These are phyloP conservation scores for Stenoptilia bipunctidactyla DNA, from an alignment of 2,888 invertebrate species.

Conservation along the genomic window DNA sequence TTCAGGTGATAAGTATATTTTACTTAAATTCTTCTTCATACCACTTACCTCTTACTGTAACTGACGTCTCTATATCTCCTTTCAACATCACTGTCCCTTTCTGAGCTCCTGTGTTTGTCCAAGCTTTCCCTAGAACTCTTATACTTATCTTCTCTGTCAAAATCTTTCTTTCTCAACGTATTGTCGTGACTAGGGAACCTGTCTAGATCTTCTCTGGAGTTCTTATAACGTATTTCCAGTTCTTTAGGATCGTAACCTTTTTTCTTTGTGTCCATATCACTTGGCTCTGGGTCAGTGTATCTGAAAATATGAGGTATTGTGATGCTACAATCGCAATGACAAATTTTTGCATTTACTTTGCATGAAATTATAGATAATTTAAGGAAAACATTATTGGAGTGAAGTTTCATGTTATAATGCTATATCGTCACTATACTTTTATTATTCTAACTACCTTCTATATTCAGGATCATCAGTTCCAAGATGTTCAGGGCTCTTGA, in stretches of 20 bases:
- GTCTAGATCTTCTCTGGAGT: conserved; percentile 38
- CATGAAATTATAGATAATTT: too few species aligned
- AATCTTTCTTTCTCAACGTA: background rate
- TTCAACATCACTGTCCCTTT: conserved; percentile 2
- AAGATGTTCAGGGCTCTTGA: conserved; percentile 70
- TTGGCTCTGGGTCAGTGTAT: conserved; percentile 60
- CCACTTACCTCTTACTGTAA: conserved; percentile 36
- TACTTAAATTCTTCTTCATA: too few species aligned
- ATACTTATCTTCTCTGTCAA: background rate
- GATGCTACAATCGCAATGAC: background rate
- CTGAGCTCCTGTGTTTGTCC: conserved; percentile 22
- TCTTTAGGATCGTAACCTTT: conserved; percentile 41
- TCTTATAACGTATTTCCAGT: conserved; percentile 31
- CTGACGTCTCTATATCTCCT: conserved; percentile 23
- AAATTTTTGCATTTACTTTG: too few species aligned
- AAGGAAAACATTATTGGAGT: too few species aligned
- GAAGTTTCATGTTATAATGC: too few species aligned
- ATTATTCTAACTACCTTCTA: conserved; percentile 41
- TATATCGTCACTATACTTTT: too few species aligned
- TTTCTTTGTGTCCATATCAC: conserved; percentile 46
- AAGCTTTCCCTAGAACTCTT: conserved; percentile 37
- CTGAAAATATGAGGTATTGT: conserved; percentile 19
- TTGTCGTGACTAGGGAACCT: conserved; percentile 20
- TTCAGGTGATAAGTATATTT: too few species aligned
- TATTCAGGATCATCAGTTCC: conserved; percentile 56